Evolutionary conservation across 1,140 invertebrate species (phyloP), one percentile per base, ranked within the genome.

Genomic region (Portunus trituberculatus): DNA sequence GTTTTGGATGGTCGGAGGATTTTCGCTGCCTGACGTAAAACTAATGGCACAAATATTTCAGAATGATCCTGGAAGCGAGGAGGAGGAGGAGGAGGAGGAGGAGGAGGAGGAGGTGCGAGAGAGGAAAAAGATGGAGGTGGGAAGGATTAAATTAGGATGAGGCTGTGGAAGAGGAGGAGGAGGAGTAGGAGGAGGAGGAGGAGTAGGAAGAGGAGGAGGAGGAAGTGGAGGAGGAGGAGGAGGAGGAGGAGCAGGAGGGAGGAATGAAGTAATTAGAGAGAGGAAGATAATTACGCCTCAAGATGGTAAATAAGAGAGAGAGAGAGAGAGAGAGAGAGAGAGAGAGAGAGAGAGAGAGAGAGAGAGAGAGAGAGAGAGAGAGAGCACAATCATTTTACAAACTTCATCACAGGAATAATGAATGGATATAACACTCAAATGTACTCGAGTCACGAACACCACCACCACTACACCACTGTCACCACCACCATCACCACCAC

Each of bases 261-360:
- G 90, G 32, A 4, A n/a, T 7, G 52, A 16, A 31, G 48, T 8
- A 16, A n/a, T 25, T 14, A n/a, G 90, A 67, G 46, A 7, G 90
- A 31, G 28, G 25, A 28, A 31, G 52, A 8, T 25, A 20, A 59
- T 91, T 20, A 67, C 25, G 31, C 29, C 12, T 14, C 8, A 32
- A 45, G 87, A n/a, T 6, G 12, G 87, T 39, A n/a, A 45, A 31
- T 39, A 31, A 4, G 87, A 45, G 87, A 45, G 28, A n/a, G 87
- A 45, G 87, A n/a, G 87, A 45, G 87, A n/a, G 39, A n/a, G 87
- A 45, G 87, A n/a, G 87, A 39, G 87, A 45, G 87, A 90, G 88
- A 46, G 88, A n/a, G 29, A 90, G 32, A n/a, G 39, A 46, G 25
- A 46, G n/a, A n/a, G 8, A 90, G 46, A n/a, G 32, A 39, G 39